Base-by-base conservation (phyloP, 2,797 vertebrate genomes). In the Acomys russatus region DNA sequence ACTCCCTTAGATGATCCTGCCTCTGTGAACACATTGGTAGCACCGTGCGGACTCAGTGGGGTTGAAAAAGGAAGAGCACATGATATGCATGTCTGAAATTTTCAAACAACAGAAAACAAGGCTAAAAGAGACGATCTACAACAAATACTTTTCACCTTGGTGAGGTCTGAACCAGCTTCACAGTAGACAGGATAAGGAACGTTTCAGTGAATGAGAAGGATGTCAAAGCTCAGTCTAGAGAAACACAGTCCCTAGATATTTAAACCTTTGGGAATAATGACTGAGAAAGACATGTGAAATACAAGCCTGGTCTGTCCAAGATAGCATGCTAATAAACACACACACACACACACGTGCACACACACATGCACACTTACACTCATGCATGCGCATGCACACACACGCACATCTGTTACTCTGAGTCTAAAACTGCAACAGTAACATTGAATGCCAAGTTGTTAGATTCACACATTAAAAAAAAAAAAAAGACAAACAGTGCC, bases 381-480 rank as follows among this genome's bases (percentile, higher is more conserved):
- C n/a, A n/a, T n/a, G n/a, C n/a, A n/a, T n/a, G 44, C 3, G 59
- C n/a, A 89, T 68, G 20, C 71, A 87, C 0, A 73, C 1, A 25
- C 4, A 80, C 7, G 35, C 2, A 8, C 14, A 59, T 38, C 38
- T 63, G 25, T 49, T 17, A 25, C 25, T 20, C 0, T 64, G 74
- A 88, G n/a, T 51, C 54, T 91, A 49, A 95, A 93, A 87, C 79
- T 25, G 84, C 64, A 80, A 25, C 9, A 59, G 70, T 84, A 4
- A 79, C 49, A 92, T 23, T 87, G 90, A 88, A 86, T 51, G 9
- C 78, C 54, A 96, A 23, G 25, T 89, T 63, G n/a, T 78, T 74
- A 79, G 90, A 93, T 44, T 87, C 66, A 59, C 28, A 77, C 28
- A 92, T 33, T 92, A 77, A 71, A 95, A 95, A 25, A n/a, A n/a